phyloP scores from a whole-genome alignment of 2,113 vertebrate species.

The Phaetusa simplex region DNA sequence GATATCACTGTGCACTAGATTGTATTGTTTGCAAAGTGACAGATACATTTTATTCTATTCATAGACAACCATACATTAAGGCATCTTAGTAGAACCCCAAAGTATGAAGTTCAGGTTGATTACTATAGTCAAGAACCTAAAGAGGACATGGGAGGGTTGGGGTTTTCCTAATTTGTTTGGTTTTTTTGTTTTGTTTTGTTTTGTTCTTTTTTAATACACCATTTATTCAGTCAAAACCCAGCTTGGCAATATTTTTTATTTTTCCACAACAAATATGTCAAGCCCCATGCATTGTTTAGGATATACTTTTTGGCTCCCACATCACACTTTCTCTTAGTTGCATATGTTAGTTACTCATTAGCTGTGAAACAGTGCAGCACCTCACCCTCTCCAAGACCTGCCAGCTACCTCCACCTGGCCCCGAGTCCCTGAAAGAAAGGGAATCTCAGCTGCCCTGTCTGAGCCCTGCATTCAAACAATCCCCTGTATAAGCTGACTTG shows the following conservation, averaged over 20 bases:
- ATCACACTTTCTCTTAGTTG: neutral
- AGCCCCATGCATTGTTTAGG: neutral
- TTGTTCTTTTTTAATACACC: neutral
- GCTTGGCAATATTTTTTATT: neutral
- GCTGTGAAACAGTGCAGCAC: neutral
- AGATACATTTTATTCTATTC: conserved; percentile 3
- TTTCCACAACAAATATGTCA: neutral
- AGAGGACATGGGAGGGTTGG: neutral
- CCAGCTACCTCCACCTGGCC: neutral
- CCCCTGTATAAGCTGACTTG: neutral
- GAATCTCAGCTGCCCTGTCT: neutral
- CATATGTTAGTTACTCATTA: neutral
- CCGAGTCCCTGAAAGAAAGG: rapidly evolving
- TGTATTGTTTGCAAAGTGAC: neutral
- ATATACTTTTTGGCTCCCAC: neutral
- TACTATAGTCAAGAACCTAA: neutral
- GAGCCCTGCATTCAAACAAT: neutral
- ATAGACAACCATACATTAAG: neutral
- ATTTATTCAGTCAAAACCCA: neutral
- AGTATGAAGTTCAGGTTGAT: neutral
- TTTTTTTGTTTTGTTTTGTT: neutral
- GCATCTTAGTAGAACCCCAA: neutral
- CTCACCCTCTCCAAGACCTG: neutral
- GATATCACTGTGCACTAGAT: neutral
- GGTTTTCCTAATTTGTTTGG: neutral